A percentile compares a stretch with the other conserved stretches of the same genome.
These are phyloP conservation scores for Amblyopsis rosae DNA, from an alignment of 2,113 vertebrate species.

Conservation along the genomic window DNA sequence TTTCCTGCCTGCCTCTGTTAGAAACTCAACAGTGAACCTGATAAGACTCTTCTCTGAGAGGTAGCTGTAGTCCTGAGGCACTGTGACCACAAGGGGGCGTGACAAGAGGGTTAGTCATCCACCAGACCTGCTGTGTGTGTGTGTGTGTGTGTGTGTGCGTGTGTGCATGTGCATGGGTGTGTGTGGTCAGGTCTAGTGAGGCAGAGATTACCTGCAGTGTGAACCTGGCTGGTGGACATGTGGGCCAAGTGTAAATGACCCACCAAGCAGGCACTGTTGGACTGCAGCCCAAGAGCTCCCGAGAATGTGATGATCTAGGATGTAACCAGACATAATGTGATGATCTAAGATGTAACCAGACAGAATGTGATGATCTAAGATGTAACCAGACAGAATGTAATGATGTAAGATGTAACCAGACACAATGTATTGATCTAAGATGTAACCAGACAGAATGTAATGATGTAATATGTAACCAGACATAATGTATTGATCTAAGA, in stretches of 20 bases:
- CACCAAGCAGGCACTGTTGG: constrained; percentile 88
- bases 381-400: no score
- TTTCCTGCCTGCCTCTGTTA: constrained; percentile 87
- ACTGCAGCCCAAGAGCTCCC: constrained; percentile 89
- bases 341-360: no score
- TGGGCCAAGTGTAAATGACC: constrained; percentile 88
- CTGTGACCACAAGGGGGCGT: constrained; percentile 68
- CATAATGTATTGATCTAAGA: no score
- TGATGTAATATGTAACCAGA: no score
- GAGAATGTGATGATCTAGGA: constrained; percentile 86
- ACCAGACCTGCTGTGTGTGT: no score
- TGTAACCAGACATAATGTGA: background rate
- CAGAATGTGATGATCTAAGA: no score
- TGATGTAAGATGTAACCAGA: no score
- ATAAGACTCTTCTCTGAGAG: constrained; percentile 90
- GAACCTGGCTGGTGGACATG: constrained; percentile 82
- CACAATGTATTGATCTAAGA: no score
- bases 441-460: no score
- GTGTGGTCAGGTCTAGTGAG: background rate
- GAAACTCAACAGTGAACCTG: constrained; percentile 81
- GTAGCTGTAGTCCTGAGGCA: constrained; percentile 92
- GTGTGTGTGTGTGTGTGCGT: no score
- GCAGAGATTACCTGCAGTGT: constrained; percentile 81
- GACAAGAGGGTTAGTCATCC: background rate
- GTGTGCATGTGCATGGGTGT: no score